Evolutionary conservation across 2,888 invertebrate genomes (phyloP).

Genomic region (Tuta absoluta): DNA sequence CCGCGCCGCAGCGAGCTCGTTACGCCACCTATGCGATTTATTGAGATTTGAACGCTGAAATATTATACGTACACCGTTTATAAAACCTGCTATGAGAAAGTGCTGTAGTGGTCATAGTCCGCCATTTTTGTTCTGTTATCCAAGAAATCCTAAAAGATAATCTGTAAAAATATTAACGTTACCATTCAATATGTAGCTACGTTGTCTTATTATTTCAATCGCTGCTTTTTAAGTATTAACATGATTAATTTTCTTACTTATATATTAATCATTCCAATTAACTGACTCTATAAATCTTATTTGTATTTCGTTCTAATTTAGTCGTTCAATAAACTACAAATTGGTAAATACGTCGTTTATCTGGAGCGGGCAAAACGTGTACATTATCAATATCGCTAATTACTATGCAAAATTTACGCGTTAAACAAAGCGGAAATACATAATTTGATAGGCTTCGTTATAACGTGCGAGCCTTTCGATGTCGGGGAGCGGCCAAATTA

Average conservation of each 20-base stretch:
- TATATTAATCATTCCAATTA: too few species aligned
- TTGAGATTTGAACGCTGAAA: conserved; percentile 80
- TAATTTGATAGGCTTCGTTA: conserved; percentile 30
- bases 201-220: neutral
- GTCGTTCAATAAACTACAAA: neutral
- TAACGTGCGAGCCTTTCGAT: conserved; percentile 14
- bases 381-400: conserved; percentile 27
- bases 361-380: conserved; percentile 20
- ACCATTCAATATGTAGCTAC: too few species aligned
- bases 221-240: neutral
- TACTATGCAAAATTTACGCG: conserved; percentile 29
- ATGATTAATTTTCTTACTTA: neutral
- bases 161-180: too few species aligned
- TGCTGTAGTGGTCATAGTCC: neutral
- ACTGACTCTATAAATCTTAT: neutral
- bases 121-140: neutral
- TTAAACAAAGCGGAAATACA: conserved; percentile 32
- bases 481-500: conserved; percentile 17
- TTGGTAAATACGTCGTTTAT: conserved; percentile 6
- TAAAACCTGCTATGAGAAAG: conserved; percentile 32
- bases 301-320: neutral
- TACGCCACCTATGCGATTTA: conserved; percentile 81
- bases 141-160: too few species aligned
- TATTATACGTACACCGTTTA: conserved; percentile 70
- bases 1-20: conserved; percentile 79